Conservation (phyloP, 2,113 vertebrate genomes). For the Leucosticte australis region DNA sequence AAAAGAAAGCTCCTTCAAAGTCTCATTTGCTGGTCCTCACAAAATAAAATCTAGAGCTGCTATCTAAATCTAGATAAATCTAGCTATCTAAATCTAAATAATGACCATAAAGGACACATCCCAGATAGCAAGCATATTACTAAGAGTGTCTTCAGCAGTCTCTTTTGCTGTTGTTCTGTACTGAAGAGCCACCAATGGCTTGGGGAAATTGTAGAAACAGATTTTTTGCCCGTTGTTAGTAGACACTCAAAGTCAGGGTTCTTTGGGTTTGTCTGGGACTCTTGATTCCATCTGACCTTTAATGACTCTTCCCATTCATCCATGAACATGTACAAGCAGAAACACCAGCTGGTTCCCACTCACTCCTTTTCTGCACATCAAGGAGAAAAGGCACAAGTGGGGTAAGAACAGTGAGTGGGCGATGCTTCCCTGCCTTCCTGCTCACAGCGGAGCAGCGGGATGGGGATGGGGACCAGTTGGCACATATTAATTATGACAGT, state of each 20-base stretch:
- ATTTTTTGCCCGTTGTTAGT: not conserved
- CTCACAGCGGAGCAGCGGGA: not conserved
- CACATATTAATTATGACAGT: not conserved
- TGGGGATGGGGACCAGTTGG: not conserved
- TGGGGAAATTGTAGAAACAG: not conserved
- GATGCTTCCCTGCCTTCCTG: not conserved
- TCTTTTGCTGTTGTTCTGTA: not conserved
- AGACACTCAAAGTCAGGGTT: not conserved
- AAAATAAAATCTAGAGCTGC: not conserved
- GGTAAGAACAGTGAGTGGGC: fast-evolving
- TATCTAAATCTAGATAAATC: no score
- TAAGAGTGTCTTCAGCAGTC: not conserved
- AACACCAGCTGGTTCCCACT: not conserved
- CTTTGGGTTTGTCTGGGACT: not conserved
- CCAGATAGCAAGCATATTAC: not conserved
- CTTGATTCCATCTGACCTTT: not conserved
- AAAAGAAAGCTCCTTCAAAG: not conserved
- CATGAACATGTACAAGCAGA: not conserved
- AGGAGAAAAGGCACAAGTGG: not conserved
- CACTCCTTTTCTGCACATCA: not conserved
- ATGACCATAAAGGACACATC: not conserved
- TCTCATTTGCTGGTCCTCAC: not conserved
- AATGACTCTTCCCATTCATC: not conserved
- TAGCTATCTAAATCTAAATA: not conserved
- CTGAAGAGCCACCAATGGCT: not conserved